Conservation (phyloP, 1,140 invertebrate species). For the Holotrichia oblita region DNA sequence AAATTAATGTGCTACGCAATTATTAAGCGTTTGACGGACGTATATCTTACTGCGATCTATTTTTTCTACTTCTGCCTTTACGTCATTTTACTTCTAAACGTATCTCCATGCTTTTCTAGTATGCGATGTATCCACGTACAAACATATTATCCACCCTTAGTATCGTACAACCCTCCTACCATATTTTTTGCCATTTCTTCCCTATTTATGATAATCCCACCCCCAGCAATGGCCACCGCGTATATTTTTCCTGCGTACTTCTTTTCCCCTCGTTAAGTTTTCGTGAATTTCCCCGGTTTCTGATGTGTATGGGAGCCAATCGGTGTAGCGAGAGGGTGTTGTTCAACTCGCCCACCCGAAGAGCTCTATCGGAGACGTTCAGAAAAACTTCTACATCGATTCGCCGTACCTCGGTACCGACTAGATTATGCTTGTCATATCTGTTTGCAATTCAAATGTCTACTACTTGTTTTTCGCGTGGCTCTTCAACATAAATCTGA, state of each 20-base stretch:
- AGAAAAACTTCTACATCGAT: conserved; percentile 43
- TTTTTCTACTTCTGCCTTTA: background rate
- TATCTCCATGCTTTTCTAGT: background rate
- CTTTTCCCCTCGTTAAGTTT: conserved; percentile 45
- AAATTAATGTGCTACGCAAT: conserved; percentile 25
- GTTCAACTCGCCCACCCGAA: conserved; percentile 38
- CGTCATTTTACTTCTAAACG: background rate
- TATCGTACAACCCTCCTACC: background rate
- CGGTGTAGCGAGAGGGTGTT: conserved; percentile 21
- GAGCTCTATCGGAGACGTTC: conserved; percentile 2
- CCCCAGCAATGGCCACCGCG: conserved; percentile 47
- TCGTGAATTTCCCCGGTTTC: conserved; percentile 43
- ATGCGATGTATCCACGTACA: background rate
- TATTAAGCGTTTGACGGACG: conserved; percentile 1
- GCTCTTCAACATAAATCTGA: conserved; percentile 47
- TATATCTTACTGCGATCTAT: background rate
- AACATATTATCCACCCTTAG: background rate
- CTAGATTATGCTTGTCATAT: conserved; percentile 50
- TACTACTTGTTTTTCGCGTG: conserved; percentile 48
- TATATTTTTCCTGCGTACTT: conserved; percentile 45
- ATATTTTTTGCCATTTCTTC: conserved; percentile 27
- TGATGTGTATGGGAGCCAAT: conserved; percentile 47
- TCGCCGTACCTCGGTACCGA: conserved; percentile 47
- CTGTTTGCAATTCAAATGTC: conserved; percentile 50
- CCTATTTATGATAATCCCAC: conserved; percentile 49